Base-by-base conservation (phyloP, 1,140 invertebrate species). In the Drosophila neocordata region DNA sequence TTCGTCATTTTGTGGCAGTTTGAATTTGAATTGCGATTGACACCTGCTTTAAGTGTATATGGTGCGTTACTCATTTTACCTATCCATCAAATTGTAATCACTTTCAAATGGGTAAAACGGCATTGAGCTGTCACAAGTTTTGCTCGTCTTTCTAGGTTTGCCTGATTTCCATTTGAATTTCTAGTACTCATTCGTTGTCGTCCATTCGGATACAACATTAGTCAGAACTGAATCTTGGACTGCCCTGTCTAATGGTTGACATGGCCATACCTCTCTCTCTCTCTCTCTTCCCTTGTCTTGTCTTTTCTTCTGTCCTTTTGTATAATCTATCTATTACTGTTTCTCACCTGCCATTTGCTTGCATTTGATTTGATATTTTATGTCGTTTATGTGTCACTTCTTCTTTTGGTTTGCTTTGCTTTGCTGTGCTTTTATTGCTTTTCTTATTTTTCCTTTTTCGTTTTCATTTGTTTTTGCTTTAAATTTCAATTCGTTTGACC, bases 351-450 rank as follows among this genome's bases (percentile, higher is more conserved):
- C 52, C 81, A 73, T 62, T 56, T 65, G 48, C 79, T 84, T 79
- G 76, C 76, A 83, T 82, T 82, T 82, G 71, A 84, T 83, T 79
- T 79, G 60, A 72, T 79, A 82, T 82, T 81, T 82, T 60, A 41
- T 65, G 70, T 73, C 63, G 59, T 67, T 55, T 48, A 69, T 72
- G 68, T 69, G 68, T 71, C 51, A 58, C 44, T 48, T 48, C 15
- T 15, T 18, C 15, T 24, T 24, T 31, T 24, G 24, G 2, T 24
- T 4, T 24, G 24, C 2, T 24, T 24, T 24, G 24, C 41, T 44
- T 18, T 20, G 15, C 7, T 48, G 18, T 11, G 41, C 41, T 48
- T 48, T 48, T 48, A 48, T 48, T 18, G 41, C 15, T 48, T 20
- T 9, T 48, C 8, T 63, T 31, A 18, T 57, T 35, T 35, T 37